A percentile compares a stretch with the other conserved stretches of the same genome.
phyloP scores from a whole-genome alignment of 2,797 vertebrate genomes.

The Centropyge bicolor region DNA sequence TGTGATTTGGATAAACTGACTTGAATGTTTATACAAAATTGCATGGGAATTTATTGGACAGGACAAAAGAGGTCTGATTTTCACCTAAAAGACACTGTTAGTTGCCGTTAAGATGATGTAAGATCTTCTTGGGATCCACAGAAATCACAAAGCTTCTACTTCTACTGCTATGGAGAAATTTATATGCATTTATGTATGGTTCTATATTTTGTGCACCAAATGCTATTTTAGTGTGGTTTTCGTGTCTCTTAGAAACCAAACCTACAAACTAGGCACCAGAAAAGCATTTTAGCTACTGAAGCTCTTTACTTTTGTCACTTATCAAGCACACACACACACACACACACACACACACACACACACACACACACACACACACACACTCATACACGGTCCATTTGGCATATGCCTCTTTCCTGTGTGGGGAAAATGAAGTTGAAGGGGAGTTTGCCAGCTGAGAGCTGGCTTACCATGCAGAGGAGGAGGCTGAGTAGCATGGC shows the following conservation, averaged over 20 bases:
- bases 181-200: no score
- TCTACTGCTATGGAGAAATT: neutral
- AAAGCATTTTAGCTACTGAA: slow-evolving; percentile 4
- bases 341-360: slow-evolving; percentile 25
- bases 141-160: no score
- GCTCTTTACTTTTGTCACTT: slow-evolving; percentile 18
- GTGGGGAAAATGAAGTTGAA: slow-evolving; percentile 61
- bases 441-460: slow-evolving; percentile 61
- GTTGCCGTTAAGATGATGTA: no score
- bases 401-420: slow-evolving; percentile 60
- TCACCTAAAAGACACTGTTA: no score
- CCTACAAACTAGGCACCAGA: neutral
- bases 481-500: slow-evolving; percentile 49
- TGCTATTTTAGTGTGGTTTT: neutral
- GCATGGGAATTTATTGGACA: no score
- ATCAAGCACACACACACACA: slow-evolving; percentile 13
- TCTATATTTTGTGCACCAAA: neutral
- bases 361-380: slow-evolving; percentile 34
- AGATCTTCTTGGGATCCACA: no score
- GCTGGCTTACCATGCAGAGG: slow-evolving; percentile 59
- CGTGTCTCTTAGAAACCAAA: neutral
- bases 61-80: no score
- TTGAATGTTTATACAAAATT: no score
- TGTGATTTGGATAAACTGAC: no score
- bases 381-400: slow-evolving; percentile 62